Conservation (phyloP, 1,140 invertebrate species). For the Bilobella aurantiaca region DNA sequence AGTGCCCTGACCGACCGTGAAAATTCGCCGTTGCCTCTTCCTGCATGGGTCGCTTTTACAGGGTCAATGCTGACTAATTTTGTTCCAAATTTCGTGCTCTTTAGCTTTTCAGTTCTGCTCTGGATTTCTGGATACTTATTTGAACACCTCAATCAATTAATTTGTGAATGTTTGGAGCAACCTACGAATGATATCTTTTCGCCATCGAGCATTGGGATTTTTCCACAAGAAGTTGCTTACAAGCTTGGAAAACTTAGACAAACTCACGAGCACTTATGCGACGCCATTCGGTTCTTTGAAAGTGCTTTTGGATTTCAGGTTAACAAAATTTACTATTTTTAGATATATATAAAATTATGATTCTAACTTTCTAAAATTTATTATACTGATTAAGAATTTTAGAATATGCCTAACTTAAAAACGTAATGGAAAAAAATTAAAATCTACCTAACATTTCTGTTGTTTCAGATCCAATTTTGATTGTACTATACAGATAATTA, state of each 20-base stretch:
- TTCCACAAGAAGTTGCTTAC: not conserved
- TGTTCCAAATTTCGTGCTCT: not conserved
- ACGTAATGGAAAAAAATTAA: too few species aligned
- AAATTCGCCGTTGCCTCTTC: not conserved
- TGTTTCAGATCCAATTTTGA: too few species aligned
- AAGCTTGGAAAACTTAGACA: not conserved
- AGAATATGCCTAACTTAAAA: too few species aligned
- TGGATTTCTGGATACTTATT: not conserved
- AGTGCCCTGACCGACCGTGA: not conserved
- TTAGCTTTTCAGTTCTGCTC: not conserved
- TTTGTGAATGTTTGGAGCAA: not conserved
- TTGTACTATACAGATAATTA: too few species aligned
- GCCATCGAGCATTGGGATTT: not conserved
- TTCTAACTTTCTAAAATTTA: too few species aligned
- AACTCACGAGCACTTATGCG: not conserved
- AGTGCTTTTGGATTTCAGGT: not conserved
- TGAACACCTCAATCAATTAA: not conserved
- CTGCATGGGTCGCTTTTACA: not conserved
- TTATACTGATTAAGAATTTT: too few species aligned
- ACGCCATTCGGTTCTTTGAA: not conserved
- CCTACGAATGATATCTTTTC: not conserved
- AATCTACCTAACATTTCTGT: too few species aligned
- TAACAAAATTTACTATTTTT: too few species aligned
- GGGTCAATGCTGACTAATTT: not conserved
- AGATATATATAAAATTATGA: too few species aligned